A percentile compares a stretch with the other conserved stretches of the same genome.
These are phyloP conservation scores for Stenopsyche tienmushanensis DNA, from an alignment of 1,140 invertebrate genomes.

Conservation along the genomic window DNA sequence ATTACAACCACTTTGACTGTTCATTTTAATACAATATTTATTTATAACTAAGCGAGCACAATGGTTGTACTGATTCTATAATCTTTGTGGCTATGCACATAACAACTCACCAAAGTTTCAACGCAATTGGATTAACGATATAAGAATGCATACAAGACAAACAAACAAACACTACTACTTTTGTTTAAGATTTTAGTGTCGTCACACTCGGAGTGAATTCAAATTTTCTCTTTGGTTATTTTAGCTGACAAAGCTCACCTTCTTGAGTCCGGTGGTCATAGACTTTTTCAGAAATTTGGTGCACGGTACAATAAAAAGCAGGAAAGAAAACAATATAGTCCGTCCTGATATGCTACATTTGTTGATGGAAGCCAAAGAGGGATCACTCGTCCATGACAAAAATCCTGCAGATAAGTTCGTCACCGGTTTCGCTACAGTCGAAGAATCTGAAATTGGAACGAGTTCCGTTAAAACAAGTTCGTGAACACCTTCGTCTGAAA, in stretches of 20 bases:
- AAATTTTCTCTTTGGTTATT: not conserved
- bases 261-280: constrained; percentile 34
- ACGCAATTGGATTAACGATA: too few species aligned
- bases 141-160: too few species aligned
- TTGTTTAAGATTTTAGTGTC: too few species aligned
- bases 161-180: too few species aligned
- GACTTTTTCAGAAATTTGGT: constrained; percentile 45
- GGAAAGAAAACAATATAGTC: constrained; percentile 45
- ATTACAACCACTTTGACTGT: too few species aligned
- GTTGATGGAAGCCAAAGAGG: constrained; percentile 47
- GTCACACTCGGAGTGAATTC: not conserved
- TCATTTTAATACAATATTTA: too few species aligned
- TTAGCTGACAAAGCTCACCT: constrained; percentile 32
- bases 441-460: constrained; percentile 37
- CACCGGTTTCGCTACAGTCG: constrained; percentile 42
- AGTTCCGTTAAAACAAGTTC: constrained; percentile 18
- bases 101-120: too few species aligned
- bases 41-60: too few species aligned
- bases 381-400: constrained; percentile 37
- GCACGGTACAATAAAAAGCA: constrained; percentile 42
- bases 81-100: too few species aligned
- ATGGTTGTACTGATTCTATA: too few species aligned
- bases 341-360: constrained; percentile 54
- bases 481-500: too few species aligned
- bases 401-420: constrained; percentile 4